Percentiles rank a stretch among this genome's conserved stretches.
Evolutionary conservation across 2,888 invertebrate species (phyloP).

Genomic region (Keiferia lycopersicella): DNA sequence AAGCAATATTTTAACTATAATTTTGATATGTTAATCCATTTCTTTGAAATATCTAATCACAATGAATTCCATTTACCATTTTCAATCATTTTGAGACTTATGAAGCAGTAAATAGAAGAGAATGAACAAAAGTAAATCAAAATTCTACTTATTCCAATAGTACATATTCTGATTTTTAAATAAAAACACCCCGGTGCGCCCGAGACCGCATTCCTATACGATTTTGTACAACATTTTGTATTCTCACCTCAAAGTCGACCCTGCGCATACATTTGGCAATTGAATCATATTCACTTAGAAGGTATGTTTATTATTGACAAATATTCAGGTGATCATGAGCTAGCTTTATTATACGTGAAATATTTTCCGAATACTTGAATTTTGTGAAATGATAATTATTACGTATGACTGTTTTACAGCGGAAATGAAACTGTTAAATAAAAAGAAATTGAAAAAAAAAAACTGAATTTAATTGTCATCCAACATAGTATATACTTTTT

Average conservation of each 20-base stretch:
- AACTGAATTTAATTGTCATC: too few relatives aligned
- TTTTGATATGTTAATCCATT: slow-evolving; percentile 7
- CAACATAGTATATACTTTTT: too few relatives aligned
- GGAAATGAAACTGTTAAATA: too few relatives aligned
- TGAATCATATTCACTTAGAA: not conserved
- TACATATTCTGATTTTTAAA: not conserved
- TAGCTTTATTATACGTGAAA: not conserved
- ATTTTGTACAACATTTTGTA: slow-evolving; percentile 36
- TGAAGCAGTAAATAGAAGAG: too few relatives aligned
- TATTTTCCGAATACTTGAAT: not conserved
- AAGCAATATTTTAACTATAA: not conserved
- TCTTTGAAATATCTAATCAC: not conserved
- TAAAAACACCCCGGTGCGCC: not conserved
- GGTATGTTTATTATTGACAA: not conserved
- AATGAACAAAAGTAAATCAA: too few relatives aligned
- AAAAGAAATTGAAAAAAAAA: too few relatives aligned
- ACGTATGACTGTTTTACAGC: too few relatives aligned
- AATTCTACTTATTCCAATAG: not conserved
- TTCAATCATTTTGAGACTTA: too few relatives aligned
- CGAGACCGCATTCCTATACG: not conserved
- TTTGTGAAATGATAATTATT: too few relatives aligned
- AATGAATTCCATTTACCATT: not conserved
- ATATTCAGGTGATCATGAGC: not conserved
- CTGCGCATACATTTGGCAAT: slow-evolving; percentile 36
- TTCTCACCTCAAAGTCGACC: slow-evolving; percentile 33